Percentiles rank a stretch among this genome's conserved stretches.
Conservation (phyloP, 1,140 invertebrate species). For the Sarcophaga peregrina region DNA sequence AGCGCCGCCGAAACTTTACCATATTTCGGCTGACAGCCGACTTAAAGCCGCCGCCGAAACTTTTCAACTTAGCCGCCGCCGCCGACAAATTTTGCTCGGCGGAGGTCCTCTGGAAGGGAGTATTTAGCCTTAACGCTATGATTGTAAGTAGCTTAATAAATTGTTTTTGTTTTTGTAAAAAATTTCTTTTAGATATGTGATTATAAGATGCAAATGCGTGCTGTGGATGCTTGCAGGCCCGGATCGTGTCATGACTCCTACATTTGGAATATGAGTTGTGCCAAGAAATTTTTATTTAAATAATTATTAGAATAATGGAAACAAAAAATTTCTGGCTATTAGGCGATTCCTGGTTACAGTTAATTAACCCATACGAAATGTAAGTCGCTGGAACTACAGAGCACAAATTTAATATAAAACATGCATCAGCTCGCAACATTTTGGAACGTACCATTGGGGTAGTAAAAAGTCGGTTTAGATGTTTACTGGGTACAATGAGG, state of each 20-base stretch:
- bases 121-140: constrained; percentile 3
- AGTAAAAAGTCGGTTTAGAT: constrained; percentile 1
- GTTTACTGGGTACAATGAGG: not conserved
- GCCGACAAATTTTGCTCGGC: no score
- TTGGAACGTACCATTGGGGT: constrained; percentile 9
- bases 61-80: no score
- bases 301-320: not conserved
- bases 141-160: not conserved
- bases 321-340: not conserved
- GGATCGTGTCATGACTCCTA: constrained; percentile 21
- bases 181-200: constrained; percentile 8
- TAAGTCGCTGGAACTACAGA: not conserved
- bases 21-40: no score
- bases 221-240: no score
- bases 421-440: constrained; percentile 19
- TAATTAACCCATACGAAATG: not conserved
- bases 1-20: no score
- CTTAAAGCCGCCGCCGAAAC: no score
- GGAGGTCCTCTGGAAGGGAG: not conserved
- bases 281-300: constrained; percentile 1
- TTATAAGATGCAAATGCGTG: no score
- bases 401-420: constrained; percentile 14
- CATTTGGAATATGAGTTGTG: no score
- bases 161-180: no score
- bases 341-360: not conserved